These are phyloP conservation scores for Cervus canadensis DNA, from an alignment of 2,113 vertebrate species.

Conservation along the genomic window DNA sequence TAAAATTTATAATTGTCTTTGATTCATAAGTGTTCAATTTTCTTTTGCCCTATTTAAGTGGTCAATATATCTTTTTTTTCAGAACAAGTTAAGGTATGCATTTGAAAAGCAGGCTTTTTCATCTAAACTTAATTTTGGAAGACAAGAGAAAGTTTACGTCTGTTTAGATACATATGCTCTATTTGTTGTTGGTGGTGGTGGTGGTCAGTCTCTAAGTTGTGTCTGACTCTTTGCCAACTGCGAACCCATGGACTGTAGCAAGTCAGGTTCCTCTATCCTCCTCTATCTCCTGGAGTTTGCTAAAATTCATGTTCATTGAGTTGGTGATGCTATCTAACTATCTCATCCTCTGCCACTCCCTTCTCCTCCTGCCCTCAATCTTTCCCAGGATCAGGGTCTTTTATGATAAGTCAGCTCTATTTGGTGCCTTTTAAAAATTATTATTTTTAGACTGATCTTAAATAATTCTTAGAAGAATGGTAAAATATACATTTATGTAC, in stretches of 20 bases:
- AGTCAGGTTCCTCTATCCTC: background rate
- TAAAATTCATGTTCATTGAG: background rate
- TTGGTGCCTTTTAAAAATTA: background rate
- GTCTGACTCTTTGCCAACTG: background rate
- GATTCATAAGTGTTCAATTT: slow-evolving; percentile 52
- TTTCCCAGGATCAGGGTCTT: background rate
- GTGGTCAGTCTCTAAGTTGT: background rate
- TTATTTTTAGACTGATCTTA: slow-evolving; percentile 14
- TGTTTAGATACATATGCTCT: background rate
- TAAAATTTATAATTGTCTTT: slow-evolving; percentile 72
- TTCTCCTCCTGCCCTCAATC: background rate
- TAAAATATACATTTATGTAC: background rate
- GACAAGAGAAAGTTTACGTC: background rate
- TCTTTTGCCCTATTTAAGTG: slow-evolving; percentile 52
- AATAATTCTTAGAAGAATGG: background rate
- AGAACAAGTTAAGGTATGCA: slow-evolving; percentile 58
- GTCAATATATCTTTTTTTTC: slow-evolving; percentile 53
- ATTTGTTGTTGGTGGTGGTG: background rate
- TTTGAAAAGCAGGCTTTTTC: slow-evolving; percentile 47
- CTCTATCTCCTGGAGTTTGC: background rate
- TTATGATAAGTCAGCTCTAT: background rate
- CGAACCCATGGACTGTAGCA: background rate
- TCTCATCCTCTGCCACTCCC: background rate
- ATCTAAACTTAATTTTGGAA: slow-evolving; percentile 46
- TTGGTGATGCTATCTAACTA: background rate